phyloP scores from a whole-genome alignment of 2,888 invertebrate species.

The Panzeria rudis region DNA sequence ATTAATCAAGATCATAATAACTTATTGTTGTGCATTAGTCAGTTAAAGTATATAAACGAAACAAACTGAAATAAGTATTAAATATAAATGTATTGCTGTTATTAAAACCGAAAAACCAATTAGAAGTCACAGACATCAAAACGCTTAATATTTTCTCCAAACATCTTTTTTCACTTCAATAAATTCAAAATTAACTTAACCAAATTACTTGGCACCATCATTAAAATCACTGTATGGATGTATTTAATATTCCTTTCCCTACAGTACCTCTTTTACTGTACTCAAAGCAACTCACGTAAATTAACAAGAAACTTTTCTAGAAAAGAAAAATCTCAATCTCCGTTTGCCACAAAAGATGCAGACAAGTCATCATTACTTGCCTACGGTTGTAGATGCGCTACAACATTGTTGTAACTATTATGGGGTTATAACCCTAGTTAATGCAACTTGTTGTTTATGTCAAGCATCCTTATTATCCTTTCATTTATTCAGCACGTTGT shows the following conservation, averaged over 20 bases:
- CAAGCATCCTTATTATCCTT: conserved; percentile 81
- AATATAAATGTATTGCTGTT: too few species aligned
- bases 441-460: conserved; percentile 73
- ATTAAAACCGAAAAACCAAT: too few species aligned
- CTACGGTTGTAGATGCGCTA: conserved; percentile 16
- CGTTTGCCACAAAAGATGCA: background rate
- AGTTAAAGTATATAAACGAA: too few species aligned
- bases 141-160: too few species aligned
- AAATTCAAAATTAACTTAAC: background rate
- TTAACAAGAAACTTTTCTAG: conserved; percentile 1
- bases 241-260: background rate
- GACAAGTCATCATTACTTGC: conserved; percentile 27
- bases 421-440: conserved; percentile 67
- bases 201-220: conserved; percentile 7
- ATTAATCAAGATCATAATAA: too few species aligned
- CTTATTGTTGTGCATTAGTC: too few species aligned
- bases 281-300: conserved; percentile 9
- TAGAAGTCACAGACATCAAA: too few species aligned
- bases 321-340: conserved; percentile 2
- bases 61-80: too few species aligned
- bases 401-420: conserved; percentile 51
- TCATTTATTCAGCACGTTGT: conserved; percentile 81
- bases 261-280: background rate
- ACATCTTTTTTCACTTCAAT: background rate
- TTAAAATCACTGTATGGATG: background rate